Evolutionary conservation across 1,140 invertebrate species (phyloP).

Genomic region (Brachionus angularis): DNA sequence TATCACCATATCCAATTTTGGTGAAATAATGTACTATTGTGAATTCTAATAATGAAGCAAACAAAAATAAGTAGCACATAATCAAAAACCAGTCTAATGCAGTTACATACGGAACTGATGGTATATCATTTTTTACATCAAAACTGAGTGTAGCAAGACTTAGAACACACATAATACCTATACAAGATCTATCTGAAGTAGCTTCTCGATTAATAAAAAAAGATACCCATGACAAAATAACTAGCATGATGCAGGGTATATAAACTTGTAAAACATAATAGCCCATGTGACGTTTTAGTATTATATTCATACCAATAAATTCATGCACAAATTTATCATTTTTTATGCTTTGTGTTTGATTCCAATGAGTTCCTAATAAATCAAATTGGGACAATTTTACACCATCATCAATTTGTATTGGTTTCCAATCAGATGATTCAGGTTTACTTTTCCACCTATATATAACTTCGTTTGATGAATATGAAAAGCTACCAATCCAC

Average conservation of each 20-base stretch:
- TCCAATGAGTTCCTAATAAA: slow-evolving; percentile 48
- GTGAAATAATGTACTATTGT: slow-evolving; percentile 83
- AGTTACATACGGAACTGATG: slow-evolving; percentile 79
- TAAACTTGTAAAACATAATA: slow-evolving; percentile 58
- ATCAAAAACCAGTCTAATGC: slow-evolving; percentile 81
- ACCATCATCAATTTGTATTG: slow-evolving; percentile 37
- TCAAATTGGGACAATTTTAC: slow-evolving; percentile 59
- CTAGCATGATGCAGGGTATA: slow-evolving; percentile 54
- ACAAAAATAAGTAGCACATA: slow-evolving; percentile 78
- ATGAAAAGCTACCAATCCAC: slow-evolving; percentile 59
- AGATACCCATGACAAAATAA: slow-evolving; percentile 57
- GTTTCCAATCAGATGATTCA: slow-evolving; percentile 13
- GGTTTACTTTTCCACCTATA: slow-evolving; percentile 53
- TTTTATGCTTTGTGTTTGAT: neutral
- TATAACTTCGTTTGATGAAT: slow-evolving; percentile 49
- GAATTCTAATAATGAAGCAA: slow-evolving; percentile 69
- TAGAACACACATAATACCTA: slow-evolving; percentile 51
- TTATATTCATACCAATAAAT: slow-evolving; percentile 43
- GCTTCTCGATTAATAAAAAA: slow-evolving; percentile 80
- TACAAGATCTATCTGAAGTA: slow-evolving; percentile 68
- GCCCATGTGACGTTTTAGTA: slow-evolving; percentile 54
- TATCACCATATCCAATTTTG: slow-evolving; percentile 77
- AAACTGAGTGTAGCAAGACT: slow-evolving; percentile 59
- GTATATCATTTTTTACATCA: slow-evolving; percentile 76
- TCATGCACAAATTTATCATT: slow-evolving; percentile 47